Evolutionary conservation across 1,140 invertebrate genomes (phyloP), one percentile per base, ranked within the genome.

Genomic region (Hypothenemus hampei): DNA sequence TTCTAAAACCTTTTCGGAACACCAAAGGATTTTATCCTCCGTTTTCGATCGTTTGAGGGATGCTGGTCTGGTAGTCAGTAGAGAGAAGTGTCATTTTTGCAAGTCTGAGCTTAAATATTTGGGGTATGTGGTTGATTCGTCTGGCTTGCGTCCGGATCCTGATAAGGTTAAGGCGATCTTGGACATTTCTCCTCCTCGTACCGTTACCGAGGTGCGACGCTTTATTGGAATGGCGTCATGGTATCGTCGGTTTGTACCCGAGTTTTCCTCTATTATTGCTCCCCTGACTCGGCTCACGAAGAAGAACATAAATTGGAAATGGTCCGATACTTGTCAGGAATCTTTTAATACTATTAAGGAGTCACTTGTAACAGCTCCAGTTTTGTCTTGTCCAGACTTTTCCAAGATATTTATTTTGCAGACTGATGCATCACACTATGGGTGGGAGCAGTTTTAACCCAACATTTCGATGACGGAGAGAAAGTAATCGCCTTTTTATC

Each of bases 231-330:
- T 29, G 6, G 26, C 26, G 26, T 29, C 26, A n/a, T 29, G 26
- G 26, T 29, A 29, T 29, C 26, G n/a, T n/a, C 40, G 63, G 5
- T 78, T 75, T 49, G 65, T 78, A 21, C 58, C 60, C 7, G 59
- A 76, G 58, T 78, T 77, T 56, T 61, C 74, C 0, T 48, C 58
- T 2, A 43, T 70, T 4, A 62, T 72, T 19, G 50, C 60, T 18
- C 72, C 73, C 5, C 41, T 75, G 10, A 62, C 59, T 10, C 13
- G 15, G 1, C 35, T 57, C 1, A 52, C 33, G 10, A 40, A 51
- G 13, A 57, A 57, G 20, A 45, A 39, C 0, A n/a, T 39, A 11
- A 46, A 29, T 18, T 29, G 7, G 23, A 31, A 31, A 13, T 46
- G 22, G 44, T 26, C 35, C 10, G 13, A 20, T 19, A 48, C 59